Percentiles rank a stretch among this genome's conserved stretches.
Evolutionary conservation across 2,113 vertebrate species (phyloP).

Genomic region (Bos taurus): ARS-UCD2.0 NC_037329.1:21121501-21122000

Average conservation of each 20-base stretch:
- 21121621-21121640: conserved; percentile 43
- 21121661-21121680: conserved; percentile 70
- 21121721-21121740: conserved; percentile 43
- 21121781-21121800: neutral
- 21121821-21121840: neutral
- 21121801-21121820: neutral
- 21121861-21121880: neutral
- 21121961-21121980: neutral
- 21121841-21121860: conserved; percentile 32
- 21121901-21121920: neutral
- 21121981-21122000: neutral
- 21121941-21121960: neutral
- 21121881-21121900: neutral
- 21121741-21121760: conserved; percentile 10
- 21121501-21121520: neutral
- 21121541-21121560: neutral
- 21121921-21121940: neutral
- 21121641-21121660: conserved; percentile 59
- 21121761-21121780: conserved; percentile 20
- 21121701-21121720: conserved; percentile 52
- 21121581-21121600: neutral
- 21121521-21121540: neutral
- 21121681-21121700: conserved; percentile 64
- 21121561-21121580: neutral
- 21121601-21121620: conserved; percentile 47